Evolutionary conservation across 2,113 vertebrate genomes (phyloP), one percentile per base, ranked within the genome.

Genomic region (Malurus elegans): DNA sequence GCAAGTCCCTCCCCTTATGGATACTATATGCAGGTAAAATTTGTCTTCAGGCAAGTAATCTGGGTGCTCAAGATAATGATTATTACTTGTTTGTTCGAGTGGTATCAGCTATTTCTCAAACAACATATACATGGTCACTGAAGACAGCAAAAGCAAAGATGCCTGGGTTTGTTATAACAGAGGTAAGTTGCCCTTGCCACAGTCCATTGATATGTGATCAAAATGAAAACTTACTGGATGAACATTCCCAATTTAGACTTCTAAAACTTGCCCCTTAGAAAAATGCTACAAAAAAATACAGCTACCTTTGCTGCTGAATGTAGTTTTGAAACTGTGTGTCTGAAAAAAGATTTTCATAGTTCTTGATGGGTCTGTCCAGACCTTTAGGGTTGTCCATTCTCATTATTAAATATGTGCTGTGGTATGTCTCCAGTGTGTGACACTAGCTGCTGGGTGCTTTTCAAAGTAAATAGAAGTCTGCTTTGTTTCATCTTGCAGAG

Each of bases 391-490:
- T 97, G 84, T 88, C 97, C 66, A 34, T 79, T 94, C 87, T 89
- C 76, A 83, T 92, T 96, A 89, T 36, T 83, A 88, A 96, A 94
- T 66, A 54, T 58, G 48, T 38, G 48, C 92, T 96, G 79, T 6
- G 14, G 66, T 92, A 91, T 75, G 91, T 90, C 88, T 97, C 88
- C 86, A 81, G 87, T 71, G 79, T 64, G 67, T 69, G 87, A 88
- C 89, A 94, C 86, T 92, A 93, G 82, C 36, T 96, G 84, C 86
- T 97, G 95, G 90, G 94, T 86, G 40, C 83, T 96, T 95, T 97
- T 95, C 95, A 96, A 97, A 93, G 60, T 53, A 96, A 97, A 96
- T 11, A 95, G 31, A 92, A 86, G 82, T 89, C 91, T 97, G 86
- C 53, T 96, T 95, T 96, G 29, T 92, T 97, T 97, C 86, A 88